phyloP scores from a whole-genome alignment of 2,888 invertebrate species.

The Andrena fulva region DNA sequence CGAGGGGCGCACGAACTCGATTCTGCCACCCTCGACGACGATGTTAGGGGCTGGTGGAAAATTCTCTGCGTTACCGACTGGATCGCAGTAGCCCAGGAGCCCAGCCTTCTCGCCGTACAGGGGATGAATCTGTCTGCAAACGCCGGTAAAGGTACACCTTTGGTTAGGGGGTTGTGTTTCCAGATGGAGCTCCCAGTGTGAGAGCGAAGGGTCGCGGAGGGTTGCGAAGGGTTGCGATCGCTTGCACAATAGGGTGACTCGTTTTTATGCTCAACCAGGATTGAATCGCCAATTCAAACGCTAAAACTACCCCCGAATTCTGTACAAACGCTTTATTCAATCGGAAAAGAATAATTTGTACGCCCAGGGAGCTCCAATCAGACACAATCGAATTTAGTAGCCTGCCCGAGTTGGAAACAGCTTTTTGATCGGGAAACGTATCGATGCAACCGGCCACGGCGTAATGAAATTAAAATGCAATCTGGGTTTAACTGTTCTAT shows the following conservation, averaged over 20 bases:
- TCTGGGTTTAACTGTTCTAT: conserved; percentile 11
- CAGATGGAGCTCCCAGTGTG: conserved; percentile 25
- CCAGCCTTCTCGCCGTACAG: conserved; percentile 84
- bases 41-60: conserved; percentile 85
- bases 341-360: not conserved
- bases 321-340: not conserved
- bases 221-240: not conserved
- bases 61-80: conserved; percentile 82
- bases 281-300: conserved; percentile 1
- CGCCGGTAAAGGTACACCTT: conserved; percentile 73
- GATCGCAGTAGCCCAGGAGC: conserved; percentile 82
- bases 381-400: conserved; percentile 20
- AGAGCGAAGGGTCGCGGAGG: not conserved
- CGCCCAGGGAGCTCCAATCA: not conserved
- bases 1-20: conserved; percentile 85
- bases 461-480: conserved; percentile 30
- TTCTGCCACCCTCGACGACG: conserved; percentile 85
- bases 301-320: not conserved
- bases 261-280: not conserved
- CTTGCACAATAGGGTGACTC: not conserved
- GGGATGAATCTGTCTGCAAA: conserved; percentile 84
- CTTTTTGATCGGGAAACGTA: conserved; percentile 13
- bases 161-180: conserved; percentile 32
- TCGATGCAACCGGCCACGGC: not conserved
- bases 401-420: conserved; percentile 1